Conservation (phyloP, 2,888 invertebrate species). For the Euzetes globulus region DNA sequence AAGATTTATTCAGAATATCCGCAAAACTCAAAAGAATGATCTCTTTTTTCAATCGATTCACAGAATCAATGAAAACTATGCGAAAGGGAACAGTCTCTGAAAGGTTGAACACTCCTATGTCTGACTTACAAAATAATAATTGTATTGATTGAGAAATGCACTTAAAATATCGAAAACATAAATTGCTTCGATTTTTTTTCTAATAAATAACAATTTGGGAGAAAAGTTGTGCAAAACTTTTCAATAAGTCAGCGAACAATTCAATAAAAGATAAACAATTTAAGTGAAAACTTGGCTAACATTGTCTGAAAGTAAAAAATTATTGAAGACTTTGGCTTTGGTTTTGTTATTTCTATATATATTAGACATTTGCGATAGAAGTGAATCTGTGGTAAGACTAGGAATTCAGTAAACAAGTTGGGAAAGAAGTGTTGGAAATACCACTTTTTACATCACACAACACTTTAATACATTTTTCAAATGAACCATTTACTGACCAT, state of each 20-base stretch:
- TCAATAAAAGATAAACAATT: slow-evolving; percentile 14
- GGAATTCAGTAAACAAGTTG: not conserved
- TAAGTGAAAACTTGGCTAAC: not conserved
- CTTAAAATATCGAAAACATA: not conserved
- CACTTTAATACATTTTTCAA: slow-evolving; percentile 14
- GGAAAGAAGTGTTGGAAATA: not conserved
- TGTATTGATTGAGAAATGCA: not conserved
- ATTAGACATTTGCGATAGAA: not conserved
- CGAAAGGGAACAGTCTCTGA: too few species aligned
- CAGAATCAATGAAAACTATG: too few species aligned
- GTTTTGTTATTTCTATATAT: not conserved
- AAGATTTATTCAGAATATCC: too few species aligned
- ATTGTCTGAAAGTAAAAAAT: not conserved
- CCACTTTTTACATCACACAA: not conserved
- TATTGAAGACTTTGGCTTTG: not conserved
- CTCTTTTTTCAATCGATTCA: too few species aligned
- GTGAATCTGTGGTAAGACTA: not conserved
- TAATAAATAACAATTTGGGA: slow-evolving; percentile 7
- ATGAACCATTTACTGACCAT: slow-evolving; percentile 14
- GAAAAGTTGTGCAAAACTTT: not conserved
- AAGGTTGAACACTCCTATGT: too few species aligned
- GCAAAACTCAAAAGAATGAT: too few species aligned
- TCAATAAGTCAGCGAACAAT: not conserved
- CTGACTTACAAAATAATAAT: too few species aligned
- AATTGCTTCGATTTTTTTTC: not conserved